Evolutionary conservation across 2,888 invertebrate species (phyloP).

Genomic region (Pharmacophagus antenor): DNA sequence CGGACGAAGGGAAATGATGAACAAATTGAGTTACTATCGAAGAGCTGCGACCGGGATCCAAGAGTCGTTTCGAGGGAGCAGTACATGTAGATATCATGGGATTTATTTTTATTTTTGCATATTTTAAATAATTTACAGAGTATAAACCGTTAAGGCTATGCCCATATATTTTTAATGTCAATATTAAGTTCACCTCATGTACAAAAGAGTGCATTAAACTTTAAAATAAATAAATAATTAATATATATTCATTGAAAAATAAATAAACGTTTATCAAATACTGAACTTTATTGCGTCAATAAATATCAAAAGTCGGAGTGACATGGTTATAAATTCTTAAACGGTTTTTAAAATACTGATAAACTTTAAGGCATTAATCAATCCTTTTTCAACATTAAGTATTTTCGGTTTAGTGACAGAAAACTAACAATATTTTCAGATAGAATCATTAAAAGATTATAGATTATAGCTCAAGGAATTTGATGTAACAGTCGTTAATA

Average conservation of each 20-base stretch:
- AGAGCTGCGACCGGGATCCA: background rate
- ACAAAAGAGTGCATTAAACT: no score
- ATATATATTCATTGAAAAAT: no score
- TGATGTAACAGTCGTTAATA: constrained; percentile 28
- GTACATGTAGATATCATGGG: no score
- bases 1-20: constrained; percentile 17
- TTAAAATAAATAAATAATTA: no score
- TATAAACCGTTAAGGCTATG: no score
- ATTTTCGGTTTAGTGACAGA: background rate
- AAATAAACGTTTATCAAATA: no score
- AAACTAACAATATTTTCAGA: background rate
- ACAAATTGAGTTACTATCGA: constrained; percentile 1
- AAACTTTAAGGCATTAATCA: constrained; percentile 11
- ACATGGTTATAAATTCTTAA: background rate
- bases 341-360: background rate
- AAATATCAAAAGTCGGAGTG: background rate
- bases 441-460: constrained; percentile 18
- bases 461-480: constrained; percentile 15
- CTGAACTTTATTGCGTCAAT: background rate
- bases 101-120: no score
- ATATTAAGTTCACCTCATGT: no score
- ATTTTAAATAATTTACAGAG: no score
- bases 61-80: background rate
- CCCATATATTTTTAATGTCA: no score
- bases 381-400: constrained; percentile 3